Evolutionary conservation across 2,888 invertebrate genomes (phyloP).

Genomic region (Drosophila sordidapex): DNA sequence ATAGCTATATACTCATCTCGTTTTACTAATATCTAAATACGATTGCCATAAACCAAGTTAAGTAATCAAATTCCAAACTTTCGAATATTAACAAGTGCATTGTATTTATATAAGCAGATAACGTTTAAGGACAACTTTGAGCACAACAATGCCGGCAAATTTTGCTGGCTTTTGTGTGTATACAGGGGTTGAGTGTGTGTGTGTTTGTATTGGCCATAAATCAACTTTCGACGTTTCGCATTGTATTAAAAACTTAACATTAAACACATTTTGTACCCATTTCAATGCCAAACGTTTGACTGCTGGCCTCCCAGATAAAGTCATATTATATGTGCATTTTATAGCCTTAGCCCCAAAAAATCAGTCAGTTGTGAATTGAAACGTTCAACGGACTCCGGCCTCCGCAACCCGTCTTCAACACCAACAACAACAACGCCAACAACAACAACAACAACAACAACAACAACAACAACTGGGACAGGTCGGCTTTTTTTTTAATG

Average conservation of each 20-base stretch:
- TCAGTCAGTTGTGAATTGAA: slow-evolving; percentile 55
- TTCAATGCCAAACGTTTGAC: slow-evolving; percentile 66
- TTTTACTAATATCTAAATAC: background rate
- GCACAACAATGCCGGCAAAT: slow-evolving; percentile 8
- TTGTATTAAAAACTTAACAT: slow-evolving; percentile 41
- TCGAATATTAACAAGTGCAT: slow-evolving; percentile 22
- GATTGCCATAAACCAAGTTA: background rate
- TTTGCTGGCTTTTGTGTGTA: background rate
- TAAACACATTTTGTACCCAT: slow-evolving; percentile 54
- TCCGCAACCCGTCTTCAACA: background rate
- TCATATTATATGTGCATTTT: slow-evolving; percentile 68
- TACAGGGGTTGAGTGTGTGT: background rate
- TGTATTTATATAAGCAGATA: slow-evolving; percentile 13
- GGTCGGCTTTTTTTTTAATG: slow-evolving; percentile 40
- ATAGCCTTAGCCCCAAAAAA: slow-evolving; percentile 38
- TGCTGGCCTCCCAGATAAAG: slow-evolving; percentile 67
- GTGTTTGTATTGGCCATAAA: slow-evolving; percentile 35
- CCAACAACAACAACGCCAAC: background rate
- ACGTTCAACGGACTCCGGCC: slow-evolving; percentile 24
- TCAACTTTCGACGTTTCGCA: slow-evolving; percentile 42
- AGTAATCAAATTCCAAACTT: slow-evolving; percentile 15
- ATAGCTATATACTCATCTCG: background rate
- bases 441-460: background rate
- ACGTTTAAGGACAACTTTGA: background rate
- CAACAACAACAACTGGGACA: slow-evolving; percentile 1